phyloP scores from a whole-genome alignment of 1,140 invertebrate species.

The Drosophila jambulina region DNA sequence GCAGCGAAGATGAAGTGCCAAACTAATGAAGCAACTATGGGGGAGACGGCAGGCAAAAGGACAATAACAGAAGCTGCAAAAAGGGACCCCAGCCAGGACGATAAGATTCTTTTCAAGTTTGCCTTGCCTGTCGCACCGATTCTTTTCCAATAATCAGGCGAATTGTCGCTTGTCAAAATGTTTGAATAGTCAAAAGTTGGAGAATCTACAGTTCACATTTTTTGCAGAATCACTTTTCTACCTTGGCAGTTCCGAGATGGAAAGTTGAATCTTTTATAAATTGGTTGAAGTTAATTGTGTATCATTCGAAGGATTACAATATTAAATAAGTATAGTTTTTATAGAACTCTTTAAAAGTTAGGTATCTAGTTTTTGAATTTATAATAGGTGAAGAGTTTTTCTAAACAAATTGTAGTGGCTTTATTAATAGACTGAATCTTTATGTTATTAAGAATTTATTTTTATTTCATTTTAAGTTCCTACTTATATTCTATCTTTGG shows the following conservation, averaged over 20 bases:
- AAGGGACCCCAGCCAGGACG: slow-evolving; percentile 7
- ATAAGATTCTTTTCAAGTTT: slow-evolving; percentile 38
- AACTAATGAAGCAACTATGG: slow-evolving; percentile 69
- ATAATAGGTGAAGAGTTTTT: too few species aligned
- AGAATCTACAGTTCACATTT: slow-evolving; percentile 28
- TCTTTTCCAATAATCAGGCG: slow-evolving; percentile 66
- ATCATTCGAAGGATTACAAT: neutral
- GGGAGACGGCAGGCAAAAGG: neutral
- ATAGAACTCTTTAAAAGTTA: neutral
- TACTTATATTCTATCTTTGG: neutral
- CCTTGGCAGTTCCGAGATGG: neutral
- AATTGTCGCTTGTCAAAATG: slow-evolving; percentile 78
- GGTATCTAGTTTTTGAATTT: neutral
- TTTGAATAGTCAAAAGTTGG: slow-evolving; percentile 63
- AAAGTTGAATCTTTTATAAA: neutral
- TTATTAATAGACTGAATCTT: neutral
- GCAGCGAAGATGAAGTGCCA: slow-evolving; percentile 60
- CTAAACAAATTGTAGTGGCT: neutral
- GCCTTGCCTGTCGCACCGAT: slow-evolving; percentile 6
- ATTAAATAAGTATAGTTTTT: neutral
- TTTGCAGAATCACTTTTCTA: neutral
- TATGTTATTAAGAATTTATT: neutral
- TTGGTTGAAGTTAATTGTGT: neutral
- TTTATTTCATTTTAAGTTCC: neutral
- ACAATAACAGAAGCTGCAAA: slow-evolving; percentile 4